phyloP scores from a whole-genome alignment of 2,888 invertebrate species.

The Cetonia aurata region DNA sequence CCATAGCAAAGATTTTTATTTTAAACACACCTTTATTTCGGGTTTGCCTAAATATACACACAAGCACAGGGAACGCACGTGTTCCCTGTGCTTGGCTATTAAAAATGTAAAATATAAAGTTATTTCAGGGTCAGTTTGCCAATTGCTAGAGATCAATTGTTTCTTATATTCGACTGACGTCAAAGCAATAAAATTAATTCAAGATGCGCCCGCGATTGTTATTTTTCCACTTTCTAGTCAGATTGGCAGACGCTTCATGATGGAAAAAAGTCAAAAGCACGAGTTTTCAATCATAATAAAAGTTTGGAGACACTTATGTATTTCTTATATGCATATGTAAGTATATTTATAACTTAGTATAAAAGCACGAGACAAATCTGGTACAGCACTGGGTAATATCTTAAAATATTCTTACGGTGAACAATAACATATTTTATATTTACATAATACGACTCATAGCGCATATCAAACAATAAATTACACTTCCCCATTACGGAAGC shows the following conservation, averaged over 20 bases:
- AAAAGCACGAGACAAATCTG: too few species aligned
- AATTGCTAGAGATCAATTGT: conserved; percentile 31
- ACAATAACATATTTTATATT: too few species aligned
- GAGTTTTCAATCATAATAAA: not conserved
- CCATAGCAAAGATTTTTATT: too few species aligned
- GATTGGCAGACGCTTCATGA: conserved; percentile 10
- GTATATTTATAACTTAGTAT: not conserved
- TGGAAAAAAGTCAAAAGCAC: not conserved
- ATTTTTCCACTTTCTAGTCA: conserved; percentile 16
- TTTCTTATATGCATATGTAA: conserved; percentile 6
- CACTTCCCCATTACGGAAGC: too few species aligned
- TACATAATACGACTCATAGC: too few species aligned
- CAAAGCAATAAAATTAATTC: conserved; percentile 34
- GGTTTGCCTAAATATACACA: too few species aligned
- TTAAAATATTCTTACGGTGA: too few species aligned
- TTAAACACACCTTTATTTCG: too few species aligned
- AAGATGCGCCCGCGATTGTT: conserved; percentile 13
- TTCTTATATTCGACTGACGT: conserved; percentile 25
- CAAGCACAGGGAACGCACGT: too few species aligned
- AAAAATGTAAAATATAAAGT: not conserved
- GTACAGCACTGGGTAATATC: too few species aligned
- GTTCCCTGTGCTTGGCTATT: too few species aligned
- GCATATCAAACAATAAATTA: too few species aligned
- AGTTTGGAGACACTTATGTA: not conserved
- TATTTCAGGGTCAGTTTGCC: not conserved